A percentile compares a stretch with the other conserved stretches of the same genome.
Conservation (phyloP, 2,888 invertebrate species). For the Drosophila mimetica region DNA sequence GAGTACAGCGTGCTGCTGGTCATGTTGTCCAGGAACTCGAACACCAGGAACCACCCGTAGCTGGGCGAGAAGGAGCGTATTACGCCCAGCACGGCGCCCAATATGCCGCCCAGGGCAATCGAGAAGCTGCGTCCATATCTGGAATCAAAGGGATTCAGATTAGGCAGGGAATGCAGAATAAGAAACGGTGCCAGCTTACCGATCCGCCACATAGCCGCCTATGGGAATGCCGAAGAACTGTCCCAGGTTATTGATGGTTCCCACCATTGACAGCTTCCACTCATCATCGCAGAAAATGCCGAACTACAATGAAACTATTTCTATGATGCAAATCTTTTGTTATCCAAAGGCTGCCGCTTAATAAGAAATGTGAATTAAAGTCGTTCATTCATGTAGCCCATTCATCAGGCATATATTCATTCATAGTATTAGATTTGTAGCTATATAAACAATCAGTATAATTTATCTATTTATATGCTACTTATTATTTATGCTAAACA, state of each 20-base stretch:
- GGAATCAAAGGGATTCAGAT: background rate
- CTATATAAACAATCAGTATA: no score
- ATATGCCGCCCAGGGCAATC: slow-evolving; percentile 85
- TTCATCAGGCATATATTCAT: background rate
- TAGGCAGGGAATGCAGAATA: no score
- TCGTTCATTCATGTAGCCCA: background rate
- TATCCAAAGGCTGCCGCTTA: no score
- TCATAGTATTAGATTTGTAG: no score
- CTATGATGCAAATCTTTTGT: background rate
- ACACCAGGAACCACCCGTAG: slow-evolving; percentile 88
- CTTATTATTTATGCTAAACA: background rate
- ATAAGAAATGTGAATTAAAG: background rate
- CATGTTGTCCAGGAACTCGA: slow-evolving; percentile 90
- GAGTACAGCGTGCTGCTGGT: slow-evolving; percentile 89
- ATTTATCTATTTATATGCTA: no score
- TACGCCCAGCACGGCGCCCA: slow-evolving; percentile 88
- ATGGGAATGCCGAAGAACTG: slow-evolving; percentile 90
- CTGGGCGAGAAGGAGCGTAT: slow-evolving; percentile 88
- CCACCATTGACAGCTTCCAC: slow-evolving; percentile 90
- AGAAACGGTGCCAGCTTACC: slow-evolving; percentile 82
- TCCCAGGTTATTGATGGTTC: slow-evolving; percentile 90
- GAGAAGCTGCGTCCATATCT: slow-evolving; percentile 87
- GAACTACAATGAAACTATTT: slow-evolving; percentile 62
- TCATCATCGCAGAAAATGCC: slow-evolving; percentile 83
- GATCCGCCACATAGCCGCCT: slow-evolving; percentile 88